Conservation (phyloP, 2,113 vertebrate genomes). For the Sturnus vulgaris region DNA sequence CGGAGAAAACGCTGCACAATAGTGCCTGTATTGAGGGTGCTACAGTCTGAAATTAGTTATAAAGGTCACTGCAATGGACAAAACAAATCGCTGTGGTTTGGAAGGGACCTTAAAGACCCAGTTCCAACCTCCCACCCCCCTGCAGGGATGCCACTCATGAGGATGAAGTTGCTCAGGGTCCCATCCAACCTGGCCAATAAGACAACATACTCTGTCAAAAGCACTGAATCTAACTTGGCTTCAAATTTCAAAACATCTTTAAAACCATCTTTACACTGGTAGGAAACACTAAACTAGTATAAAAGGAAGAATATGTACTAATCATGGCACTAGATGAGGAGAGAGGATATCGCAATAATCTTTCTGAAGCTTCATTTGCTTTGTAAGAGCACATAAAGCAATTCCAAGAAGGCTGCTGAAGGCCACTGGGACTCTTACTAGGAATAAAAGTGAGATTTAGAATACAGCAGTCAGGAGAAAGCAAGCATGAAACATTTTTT, state of each 20-base stretch:
- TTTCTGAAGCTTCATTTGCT: not conserved
- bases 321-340: not conserved
- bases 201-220: not conserved
- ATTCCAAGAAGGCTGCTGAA: not conserved
- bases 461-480: not conserved
- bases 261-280: not conserved
- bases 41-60: not conserved
- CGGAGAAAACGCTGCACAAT: not conserved
- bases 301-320: not conserved
- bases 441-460: not conserved
- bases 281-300: not conserved
- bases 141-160: not conserved
- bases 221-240: not conserved
- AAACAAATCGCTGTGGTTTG: not conserved
- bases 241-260: not conserved
- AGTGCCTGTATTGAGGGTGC: not conserved
- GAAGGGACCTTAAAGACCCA: not conserved
- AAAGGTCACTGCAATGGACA: not conserved
- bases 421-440: not conserved
- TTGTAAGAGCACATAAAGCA: not conserved
- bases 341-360: not conserved
- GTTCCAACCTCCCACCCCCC: accelerated
- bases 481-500: not conserved
- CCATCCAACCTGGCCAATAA: not conserved
- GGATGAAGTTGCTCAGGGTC: not conserved